Percentiles rank a stretch among this genome's conserved stretches.
These are phyloP conservation scores for Addax nasomaculatus DNA, from an alignment of 2,113 vertebrate genomes.

Conservation along the genomic window DNA sequence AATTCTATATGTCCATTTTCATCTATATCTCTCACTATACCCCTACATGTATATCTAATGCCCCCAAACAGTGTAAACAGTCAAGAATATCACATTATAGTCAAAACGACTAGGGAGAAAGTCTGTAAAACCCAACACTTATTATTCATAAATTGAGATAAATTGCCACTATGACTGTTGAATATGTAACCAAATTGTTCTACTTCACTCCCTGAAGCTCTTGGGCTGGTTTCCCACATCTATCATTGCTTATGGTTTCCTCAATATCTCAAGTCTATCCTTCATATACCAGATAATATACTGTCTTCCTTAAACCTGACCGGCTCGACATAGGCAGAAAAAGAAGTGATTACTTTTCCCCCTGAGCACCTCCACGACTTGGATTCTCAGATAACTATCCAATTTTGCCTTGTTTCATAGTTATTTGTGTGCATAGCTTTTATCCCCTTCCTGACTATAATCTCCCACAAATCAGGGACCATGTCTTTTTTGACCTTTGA, in stretches of 20 bases:
- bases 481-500: constrained; percentile 26
- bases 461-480: neutral
- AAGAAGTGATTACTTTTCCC: constrained; percentile 17
- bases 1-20: neutral
- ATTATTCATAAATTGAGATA: constrained; percentile 42
- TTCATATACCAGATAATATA: constrained; percentile 16
- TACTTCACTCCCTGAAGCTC: neutral
- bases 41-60: neutral
- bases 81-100: constrained; percentile 9
- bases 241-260: neutral
- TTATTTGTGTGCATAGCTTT: neutral
- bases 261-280: constrained; percentile 9
- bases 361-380: neutral
- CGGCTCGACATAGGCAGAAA: neutral
- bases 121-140: neutral
- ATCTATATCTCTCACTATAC: neutral
- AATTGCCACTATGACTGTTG: neutral
- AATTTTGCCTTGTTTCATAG: constrained; percentile 11
- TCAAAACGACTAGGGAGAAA: neutral
- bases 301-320: constrained; percentile 26
- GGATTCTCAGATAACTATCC: neutral
- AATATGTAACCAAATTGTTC: constrained; percentile 15
- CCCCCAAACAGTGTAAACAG: neutral
- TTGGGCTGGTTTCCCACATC: neutral
- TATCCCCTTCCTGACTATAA: neutral